Evolutionary conservation across 2,888 invertebrate genomes (phyloP).

Genomic region (Orchestes rusci): DNA sequence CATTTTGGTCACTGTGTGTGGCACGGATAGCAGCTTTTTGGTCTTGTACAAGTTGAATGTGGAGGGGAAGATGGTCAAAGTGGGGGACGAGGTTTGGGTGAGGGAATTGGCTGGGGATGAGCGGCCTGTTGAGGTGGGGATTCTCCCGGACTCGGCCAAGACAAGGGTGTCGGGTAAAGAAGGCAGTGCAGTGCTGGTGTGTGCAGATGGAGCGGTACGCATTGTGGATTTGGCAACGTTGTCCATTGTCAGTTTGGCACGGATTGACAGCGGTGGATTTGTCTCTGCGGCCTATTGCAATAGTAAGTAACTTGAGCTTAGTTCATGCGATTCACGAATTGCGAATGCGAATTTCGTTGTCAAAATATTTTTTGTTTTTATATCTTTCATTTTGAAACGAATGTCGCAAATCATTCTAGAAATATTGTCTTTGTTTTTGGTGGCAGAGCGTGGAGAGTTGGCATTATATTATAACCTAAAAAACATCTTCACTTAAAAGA

Average conservation of each 20-base stretch:
- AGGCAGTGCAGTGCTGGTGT: conserved; percentile 65
- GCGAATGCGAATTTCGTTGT: too few species aligned
- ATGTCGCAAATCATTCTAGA: too few species aligned
- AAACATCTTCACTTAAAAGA: too few species aligned
- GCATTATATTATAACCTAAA: too few species aligned
- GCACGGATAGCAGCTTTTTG: conserved; percentile 42
- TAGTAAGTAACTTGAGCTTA: too few species aligned
- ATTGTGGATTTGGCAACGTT: conserved; percentile 66
- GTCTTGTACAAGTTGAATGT: conserved; percentile 48
- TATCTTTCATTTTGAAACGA: too few species aligned
- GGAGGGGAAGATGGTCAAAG: conserved; percentile 43
- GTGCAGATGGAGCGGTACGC: conserved; percentile 66
- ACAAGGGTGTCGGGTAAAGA: conserved; percentile 32
- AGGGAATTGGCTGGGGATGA: conserved; percentile 58
- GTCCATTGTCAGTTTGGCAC: conserved; percentile 59
- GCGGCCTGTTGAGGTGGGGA: conserved; percentile 61
- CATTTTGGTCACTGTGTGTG: conserved; percentile 53
- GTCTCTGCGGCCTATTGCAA: conserved; percentile 80
- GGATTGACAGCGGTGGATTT: conserved; percentile 63
- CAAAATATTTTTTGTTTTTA: too few species aligned
- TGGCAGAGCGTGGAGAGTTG: too few species aligned
- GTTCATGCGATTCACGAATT: too few species aligned
- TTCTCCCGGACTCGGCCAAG: conserved; percentile 53
- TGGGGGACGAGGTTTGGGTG: conserved; percentile 51
- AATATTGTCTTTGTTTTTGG: too few species aligned